Conservation (phyloP, 2,797 vertebrate genomes). For the Pygocentrus nattereri region DNA sequence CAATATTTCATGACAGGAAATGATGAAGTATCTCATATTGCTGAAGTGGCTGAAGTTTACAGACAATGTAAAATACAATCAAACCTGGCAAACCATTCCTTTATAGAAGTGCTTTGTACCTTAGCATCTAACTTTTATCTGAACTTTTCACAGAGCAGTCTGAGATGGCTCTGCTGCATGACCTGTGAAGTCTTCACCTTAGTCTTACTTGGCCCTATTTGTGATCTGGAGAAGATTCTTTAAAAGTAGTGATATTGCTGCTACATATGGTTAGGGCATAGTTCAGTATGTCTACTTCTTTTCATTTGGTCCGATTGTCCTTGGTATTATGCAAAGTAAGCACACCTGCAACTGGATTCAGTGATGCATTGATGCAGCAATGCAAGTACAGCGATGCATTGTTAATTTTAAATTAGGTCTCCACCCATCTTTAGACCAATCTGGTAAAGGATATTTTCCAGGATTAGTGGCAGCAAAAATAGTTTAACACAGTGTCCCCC, state of each 20-base stretch:
- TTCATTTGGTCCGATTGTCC: neutral
- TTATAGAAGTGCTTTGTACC: neutral
- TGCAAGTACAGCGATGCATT: no score
- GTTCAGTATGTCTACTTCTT: neutral
- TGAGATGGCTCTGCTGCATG: neutral
- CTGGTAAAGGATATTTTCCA: neutral
- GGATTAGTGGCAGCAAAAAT: neutral
- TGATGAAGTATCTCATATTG: neutral
- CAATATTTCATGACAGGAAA: neutral
- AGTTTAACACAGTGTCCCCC: no score
- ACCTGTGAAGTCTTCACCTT: neutral
- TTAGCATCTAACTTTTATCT: neutral
- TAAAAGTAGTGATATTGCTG: neutral
- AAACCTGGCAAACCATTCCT: neutral
- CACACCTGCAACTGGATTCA: neutral
- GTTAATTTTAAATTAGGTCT: neutral
- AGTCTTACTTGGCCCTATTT: neutral
- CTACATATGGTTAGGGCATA: neutral
- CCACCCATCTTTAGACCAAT: neutral
- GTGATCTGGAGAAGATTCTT: neutral
- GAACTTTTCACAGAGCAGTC: neutral
- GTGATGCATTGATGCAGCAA: neutral
- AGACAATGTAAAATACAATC: neutral
- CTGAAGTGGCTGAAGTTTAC: neutral
- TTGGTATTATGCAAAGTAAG: constrained; percentile 2